These are phyloP conservation scores for Tethya wilhelma DNA, from an alignment of 37 sponge, comb jelly and placozoan genomes.

Conservation along the genomic window DNA sequence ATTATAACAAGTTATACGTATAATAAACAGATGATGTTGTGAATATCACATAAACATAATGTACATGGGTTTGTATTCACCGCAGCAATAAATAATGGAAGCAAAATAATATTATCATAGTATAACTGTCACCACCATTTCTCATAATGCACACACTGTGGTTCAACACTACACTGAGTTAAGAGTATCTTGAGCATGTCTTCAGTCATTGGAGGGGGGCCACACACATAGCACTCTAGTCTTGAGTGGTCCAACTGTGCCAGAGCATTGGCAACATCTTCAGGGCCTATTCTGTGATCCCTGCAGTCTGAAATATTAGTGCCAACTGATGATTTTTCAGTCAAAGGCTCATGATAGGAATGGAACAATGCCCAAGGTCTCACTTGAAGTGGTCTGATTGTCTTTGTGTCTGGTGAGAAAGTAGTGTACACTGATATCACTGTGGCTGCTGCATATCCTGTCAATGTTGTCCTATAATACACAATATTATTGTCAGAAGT, in stretches of 20 bases:
- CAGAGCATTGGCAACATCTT: conserved; percentile 14
- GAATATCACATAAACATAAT: no score
- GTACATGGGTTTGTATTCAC: no score
- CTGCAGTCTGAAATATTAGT: neutral
- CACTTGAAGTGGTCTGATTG: neutral
- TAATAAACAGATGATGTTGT: no score
- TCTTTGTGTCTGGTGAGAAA: conserved; percentile 34
- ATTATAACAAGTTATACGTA: no score
- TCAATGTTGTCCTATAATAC: conserved; percentile 44
- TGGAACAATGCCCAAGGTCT: neutral
- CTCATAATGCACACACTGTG: conserved; percentile 38
- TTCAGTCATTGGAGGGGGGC: conserved; percentile 78
- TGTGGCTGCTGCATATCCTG: conserved; percentile 6
- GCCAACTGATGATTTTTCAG: neutral
- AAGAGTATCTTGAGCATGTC: neutral
- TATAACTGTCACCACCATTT: conserved; percentile 68
- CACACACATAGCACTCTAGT: conserved; percentile 64
- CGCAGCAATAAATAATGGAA: neutral
- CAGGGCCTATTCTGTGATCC: conserved; percentile 15
- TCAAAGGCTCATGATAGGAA: neutral
- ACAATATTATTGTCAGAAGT: no score
- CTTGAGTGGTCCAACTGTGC: neutral
- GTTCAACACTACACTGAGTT: neutral
- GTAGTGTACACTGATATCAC: conserved; percentile 14
- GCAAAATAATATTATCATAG: neutral